These are phyloP conservation scores for Gnathonemus longibarbis DNA, from an alignment of 2,113 vertebrate genomes.

Conservation along the genomic window DNA sequence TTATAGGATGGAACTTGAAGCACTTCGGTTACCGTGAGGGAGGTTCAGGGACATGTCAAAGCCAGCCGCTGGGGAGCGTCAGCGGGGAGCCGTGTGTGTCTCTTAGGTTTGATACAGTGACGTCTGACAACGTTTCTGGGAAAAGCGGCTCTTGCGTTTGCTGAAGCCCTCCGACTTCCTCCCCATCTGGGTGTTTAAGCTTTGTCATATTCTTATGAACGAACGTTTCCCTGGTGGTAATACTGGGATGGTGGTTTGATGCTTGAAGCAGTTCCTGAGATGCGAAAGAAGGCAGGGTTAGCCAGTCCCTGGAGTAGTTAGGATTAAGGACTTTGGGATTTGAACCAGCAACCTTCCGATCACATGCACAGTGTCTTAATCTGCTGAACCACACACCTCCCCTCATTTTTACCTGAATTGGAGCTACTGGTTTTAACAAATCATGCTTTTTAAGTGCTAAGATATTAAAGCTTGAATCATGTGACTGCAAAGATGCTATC, in stretches of 20 bases:
- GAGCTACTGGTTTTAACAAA: background rate
- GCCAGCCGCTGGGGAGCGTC: background rate
- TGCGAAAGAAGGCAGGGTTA: background rate
- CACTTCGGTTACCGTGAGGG: background rate
- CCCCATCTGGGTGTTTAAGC: background rate
- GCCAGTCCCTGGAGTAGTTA: background rate
- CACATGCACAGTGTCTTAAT: background rate
- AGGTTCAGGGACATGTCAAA: background rate
- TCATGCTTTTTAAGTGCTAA: background rate
- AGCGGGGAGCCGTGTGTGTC: background rate
- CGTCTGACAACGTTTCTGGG: background rate
- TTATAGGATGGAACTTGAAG: background rate
- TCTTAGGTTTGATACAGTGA: background rate
- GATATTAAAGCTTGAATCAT: background rate
- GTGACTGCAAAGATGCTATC: background rate
- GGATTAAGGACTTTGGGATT: background rate
- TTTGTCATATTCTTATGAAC: background rate
- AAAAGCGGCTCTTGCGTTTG: background rate
- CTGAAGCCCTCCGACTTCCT: background rate
- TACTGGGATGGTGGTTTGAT: background rate
- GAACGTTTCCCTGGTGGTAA: background rate
- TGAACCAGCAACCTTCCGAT: background rate
- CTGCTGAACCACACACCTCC: background rate
- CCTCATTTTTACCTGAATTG: background rate
- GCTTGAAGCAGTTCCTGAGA: background rate